Base-by-base conservation (phyloP, 2,113 vertebrate genomes). In the Dipodomys stephensi region DNA sequence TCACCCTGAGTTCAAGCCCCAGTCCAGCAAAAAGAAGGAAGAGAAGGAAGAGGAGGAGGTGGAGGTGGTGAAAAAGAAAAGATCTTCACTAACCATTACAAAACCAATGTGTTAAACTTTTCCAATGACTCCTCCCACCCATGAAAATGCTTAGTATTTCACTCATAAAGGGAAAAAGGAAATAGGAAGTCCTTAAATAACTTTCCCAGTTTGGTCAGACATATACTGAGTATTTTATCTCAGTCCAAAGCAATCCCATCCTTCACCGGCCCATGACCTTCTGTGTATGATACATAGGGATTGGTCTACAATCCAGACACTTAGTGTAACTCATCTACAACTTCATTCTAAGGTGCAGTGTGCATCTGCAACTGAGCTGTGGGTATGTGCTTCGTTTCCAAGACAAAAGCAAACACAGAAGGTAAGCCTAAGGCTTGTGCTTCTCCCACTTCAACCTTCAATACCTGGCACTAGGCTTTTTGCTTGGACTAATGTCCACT, bases 111-210 rank as follows among this genome's bases (percentile, higher is more conserved):
- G 39, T 30, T 20, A 60, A 83, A 20, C 27, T 91, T 96, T 69
- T 53, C 72, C 57, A 81, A 28, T 22, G 28, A 81, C 44, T 11
- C 44, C 49, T 53, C 8, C 49, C 49, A 53, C 49, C 49, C 53
- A 79, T 79, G 82, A 92, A 93, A 94, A 64, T 72, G 60, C 20
- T 77, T 46, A 25, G 85, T 65, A 92, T 87, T 88, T 83, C n/a
- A 49, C 44, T 74, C 30, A 53, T 67, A 74, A 72, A 87, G n/a
- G 46, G 44, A 90, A 28, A 10, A 64, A 73, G 35, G 72, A 69
- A 79, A 83, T 86, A 86, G 49, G 22, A 81, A 88, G 76, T 44
- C 64, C 64, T 39, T 6, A 80, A 68, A 69, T 39, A 53, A 19
- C 32, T 7, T 46, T 46, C 57, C 71, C 23, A 8, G 49, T 88